Evolutionary conservation across 2,888 invertebrate genomes (phyloP), one percentile per base, ranked within the genome.

Genomic region (Strigamia transsilvanica): DNA sequence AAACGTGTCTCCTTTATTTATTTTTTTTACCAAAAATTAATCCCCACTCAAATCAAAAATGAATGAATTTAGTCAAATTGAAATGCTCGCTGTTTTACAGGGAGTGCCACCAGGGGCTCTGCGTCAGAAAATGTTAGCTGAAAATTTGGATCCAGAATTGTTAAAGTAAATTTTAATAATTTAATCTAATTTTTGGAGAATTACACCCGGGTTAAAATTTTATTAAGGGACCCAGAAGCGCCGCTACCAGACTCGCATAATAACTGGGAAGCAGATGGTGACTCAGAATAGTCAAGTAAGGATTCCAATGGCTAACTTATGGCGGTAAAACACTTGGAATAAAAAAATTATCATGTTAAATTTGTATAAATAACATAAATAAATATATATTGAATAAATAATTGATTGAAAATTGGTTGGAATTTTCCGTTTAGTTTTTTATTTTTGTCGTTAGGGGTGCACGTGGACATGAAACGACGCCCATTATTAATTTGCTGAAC

Each of bases 141-240:
- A 97, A 89, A 97, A 96, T n/a, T 86, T 94, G 34, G 93, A 96
- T 88, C 92, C 94, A 34, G 89, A 89, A 85, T 87, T 94, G 82
- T 89, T 96, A 85, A 93, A 94, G 83, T 83, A 38, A 5, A 38
- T 10, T 9, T 9, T 77, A 82, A 81, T 79, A 80, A 13, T 46
- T 32, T 38, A 79, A n/a, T 38, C 0, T 38, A 9, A 9, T 38
- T 38, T 9, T 38, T 38, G 9, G 10, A 38, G 38, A 1, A 38
- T 38, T 38, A 2, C 6, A 38, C 6, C 6, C 10, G 38, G 6
- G 38, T 38, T 27, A 27, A 27, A 27, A 27, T 27, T 38, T 77
- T 32, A 32, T 42, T 13, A 27, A 80, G 80, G 18, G 51, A 85
- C 6, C 87, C 87, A 4, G 85, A 86, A 84, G 86, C 86, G 80